Conservation (phyloP, 2,113 vertebrate species). For the Malurus melanocephalus region DNA sequence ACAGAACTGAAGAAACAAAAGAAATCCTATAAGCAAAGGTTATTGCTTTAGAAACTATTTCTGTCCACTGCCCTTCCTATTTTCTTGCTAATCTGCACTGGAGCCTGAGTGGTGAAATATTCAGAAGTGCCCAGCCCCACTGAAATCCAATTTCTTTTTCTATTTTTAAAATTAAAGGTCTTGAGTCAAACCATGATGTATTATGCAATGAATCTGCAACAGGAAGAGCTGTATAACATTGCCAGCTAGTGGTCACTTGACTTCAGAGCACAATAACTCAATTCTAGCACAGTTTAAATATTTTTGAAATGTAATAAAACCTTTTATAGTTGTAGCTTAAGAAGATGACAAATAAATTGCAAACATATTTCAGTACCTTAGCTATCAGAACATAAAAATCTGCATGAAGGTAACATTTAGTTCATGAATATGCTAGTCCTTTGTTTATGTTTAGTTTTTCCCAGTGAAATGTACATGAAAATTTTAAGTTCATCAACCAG, state of each 20-base stretch:
- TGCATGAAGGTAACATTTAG: background rate
- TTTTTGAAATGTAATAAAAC: conserved; percentile 9
- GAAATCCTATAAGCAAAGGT: background rate
- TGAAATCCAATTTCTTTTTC: conserved; percentile 60
- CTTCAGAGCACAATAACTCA: conserved; percentile 40
- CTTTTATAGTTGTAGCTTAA: conserved; percentile 1
- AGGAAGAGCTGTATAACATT: conserved; percentile 58
- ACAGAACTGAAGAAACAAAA: background rate
- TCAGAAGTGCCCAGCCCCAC: conserved; percentile 9
- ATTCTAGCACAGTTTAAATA: conserved; percentile 22
- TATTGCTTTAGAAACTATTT: conserved; percentile 26
- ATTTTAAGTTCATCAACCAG: background rate
- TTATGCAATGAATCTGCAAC: conserved; percentile 29
- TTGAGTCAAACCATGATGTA: conserved; percentile 44
- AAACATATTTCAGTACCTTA: background rate
- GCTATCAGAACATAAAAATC: background rate
- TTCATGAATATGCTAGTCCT: background rate
- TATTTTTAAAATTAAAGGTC: conserved; percentile 62
- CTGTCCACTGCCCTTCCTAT: background rate
- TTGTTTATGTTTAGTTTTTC: background rate
- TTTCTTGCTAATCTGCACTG: conserved; percentile 22
- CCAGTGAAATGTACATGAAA: background rate
- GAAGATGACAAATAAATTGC: background rate
- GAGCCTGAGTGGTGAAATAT: background rate
- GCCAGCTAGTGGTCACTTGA: conserved; percentile 66